These are phyloP conservation scores for Glyptemys insculpta DNA, from an alignment of 2,797 vertebrate species.

Conservation along the genomic window DNA sequence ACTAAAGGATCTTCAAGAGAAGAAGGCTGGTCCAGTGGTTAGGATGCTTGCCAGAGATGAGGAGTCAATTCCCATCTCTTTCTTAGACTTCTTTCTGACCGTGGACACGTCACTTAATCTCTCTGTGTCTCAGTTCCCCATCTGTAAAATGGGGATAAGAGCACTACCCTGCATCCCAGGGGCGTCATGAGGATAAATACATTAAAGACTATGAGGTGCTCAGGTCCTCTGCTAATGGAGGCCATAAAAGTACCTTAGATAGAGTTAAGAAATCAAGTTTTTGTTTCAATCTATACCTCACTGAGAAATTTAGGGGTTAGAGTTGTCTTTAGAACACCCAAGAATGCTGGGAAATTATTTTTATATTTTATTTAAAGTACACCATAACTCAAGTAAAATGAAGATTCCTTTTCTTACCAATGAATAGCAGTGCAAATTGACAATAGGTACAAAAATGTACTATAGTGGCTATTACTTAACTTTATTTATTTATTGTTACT, in stretches of 20 bases:
- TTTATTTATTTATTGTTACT: conserved; percentile 58
- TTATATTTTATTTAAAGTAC: not conserved
- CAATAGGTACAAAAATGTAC: conserved; percentile 13
- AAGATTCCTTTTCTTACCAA: not conserved
- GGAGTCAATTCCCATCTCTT: not conserved
- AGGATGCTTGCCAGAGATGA: not conserved
- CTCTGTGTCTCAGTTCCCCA: not conserved
- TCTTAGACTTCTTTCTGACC: not conserved
- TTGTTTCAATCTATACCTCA: not conserved
- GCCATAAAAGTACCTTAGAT: accelerated
- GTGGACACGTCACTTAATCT: accelerated
- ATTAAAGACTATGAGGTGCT: not conserved
- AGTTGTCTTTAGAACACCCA: not conserved
- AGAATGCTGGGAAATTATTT: not conserved
- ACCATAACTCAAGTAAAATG: conserved; percentile 30
- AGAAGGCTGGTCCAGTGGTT: not conserved
- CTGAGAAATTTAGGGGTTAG: not conserved
- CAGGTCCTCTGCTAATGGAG: not conserved
- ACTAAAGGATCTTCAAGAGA: not conserved
- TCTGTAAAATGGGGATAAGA: not conserved
- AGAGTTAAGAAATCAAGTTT: not conserved
- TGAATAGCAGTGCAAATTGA: not conserved
- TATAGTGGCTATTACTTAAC: conserved; percentile 53
- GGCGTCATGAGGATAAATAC: not conserved
- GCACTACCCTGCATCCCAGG: not conserved